Base-by-base conservation (phyloP, 30 jellyfish, hydroid and myxozoan species). In the Aurelia aurita region DNA sequence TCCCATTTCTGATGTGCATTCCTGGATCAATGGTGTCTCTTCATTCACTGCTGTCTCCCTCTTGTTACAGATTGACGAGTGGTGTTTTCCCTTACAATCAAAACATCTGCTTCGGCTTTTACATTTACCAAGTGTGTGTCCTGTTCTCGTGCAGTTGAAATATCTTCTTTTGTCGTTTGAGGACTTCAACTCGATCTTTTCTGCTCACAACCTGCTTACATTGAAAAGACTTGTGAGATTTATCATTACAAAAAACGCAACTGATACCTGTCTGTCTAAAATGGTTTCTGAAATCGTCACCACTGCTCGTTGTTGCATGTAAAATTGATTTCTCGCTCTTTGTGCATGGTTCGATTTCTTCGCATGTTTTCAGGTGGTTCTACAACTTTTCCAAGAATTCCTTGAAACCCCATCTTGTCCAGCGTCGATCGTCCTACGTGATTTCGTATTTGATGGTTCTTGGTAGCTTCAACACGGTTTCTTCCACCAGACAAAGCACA, bases 381-480 rank as follows among this genome's bases (percentile, higher is more conserved):
- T 31, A 59, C 20, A 35, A 27, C 23, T 26, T 67, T 67, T 35
- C 79, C 79, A 28, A 16, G 23, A 67, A 67, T 26, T 26, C 21
- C 13, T 11, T 26, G 79, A 67, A 67, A 67, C 8, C 66, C 60
- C 61, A 59, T 21, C 29, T 67, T 67, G n/a, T n/a, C n/a, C n/a
- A n/a, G n/a, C n/a, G n/a, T n/a, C n/a, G n/a, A n/a, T n/a, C n/a
- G n/a, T n/a, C n/a, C n/a, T n/a, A n/a, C n/a, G n/a, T n/a, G n/a
- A n/a, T n/a, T n/a, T n/a, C n/a, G n/a, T n/a, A n/a, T n/a, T n/a
- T n/a, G n/a, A n/a, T n/a, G n/a, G n/a, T n/a, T n/a, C n/a, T n/a
- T n/a, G n/a, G n/a, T n/a, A 67, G 29, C n/a, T 67, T 67, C 79
- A 67, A n/a, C 13, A 67, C n/a, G 6, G 79, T 67, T 14, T 67